phyloP scores from a whole-genome alignment of 2,888 invertebrate genomes.

The Lochmaea capreae region DNA sequence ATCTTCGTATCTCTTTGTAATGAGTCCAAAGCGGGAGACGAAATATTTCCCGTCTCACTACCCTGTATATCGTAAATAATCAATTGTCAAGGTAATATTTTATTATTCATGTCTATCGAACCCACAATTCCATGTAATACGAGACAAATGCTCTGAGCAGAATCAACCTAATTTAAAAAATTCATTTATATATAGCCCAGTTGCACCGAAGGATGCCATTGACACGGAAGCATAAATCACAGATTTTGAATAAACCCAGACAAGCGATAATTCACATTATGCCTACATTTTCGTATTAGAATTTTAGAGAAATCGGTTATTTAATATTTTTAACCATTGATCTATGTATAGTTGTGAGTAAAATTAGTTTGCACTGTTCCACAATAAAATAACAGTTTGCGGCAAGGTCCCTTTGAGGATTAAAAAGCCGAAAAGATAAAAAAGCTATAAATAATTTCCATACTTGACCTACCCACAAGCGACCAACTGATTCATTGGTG shows the following conservation, averaged over 20 bases:
- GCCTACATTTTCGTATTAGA: background rate
- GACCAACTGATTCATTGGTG: too few relatives aligned
- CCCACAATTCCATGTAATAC: background rate
- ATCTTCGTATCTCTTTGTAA: too few relatives aligned
- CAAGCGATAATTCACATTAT: conserved; percentile 7
- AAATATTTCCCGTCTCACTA: background rate
- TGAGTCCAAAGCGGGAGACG: too few relatives aligned
- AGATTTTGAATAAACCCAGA: background rate
- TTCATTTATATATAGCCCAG: background rate
- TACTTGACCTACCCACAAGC: too few relatives aligned
- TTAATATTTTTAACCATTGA: conserved; percentile 1
- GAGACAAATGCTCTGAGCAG: background rate
- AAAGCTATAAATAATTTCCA: too few relatives aligned
- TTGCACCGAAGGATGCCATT: background rate
- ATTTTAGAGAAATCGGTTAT: background rate
- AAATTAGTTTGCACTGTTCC: too few relatives aligned
- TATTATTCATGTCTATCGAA: background rate
- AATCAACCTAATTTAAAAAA: background rate
- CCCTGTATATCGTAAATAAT: background rate
- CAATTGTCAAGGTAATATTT: background rate
- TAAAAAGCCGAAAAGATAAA: too few relatives aligned
- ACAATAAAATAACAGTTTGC: too few relatives aligned
- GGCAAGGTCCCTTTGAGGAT: too few relatives aligned
- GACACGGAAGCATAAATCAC: background rate
- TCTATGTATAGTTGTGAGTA: background rate